Percentiles rank a stretch among this genome's conserved stretches.
These are phyloP conservation scores for Stegostoma tigrinum DNA, from an alignment of 2,113 vertebrate genomes.

Conservation along the genomic window DNA sequence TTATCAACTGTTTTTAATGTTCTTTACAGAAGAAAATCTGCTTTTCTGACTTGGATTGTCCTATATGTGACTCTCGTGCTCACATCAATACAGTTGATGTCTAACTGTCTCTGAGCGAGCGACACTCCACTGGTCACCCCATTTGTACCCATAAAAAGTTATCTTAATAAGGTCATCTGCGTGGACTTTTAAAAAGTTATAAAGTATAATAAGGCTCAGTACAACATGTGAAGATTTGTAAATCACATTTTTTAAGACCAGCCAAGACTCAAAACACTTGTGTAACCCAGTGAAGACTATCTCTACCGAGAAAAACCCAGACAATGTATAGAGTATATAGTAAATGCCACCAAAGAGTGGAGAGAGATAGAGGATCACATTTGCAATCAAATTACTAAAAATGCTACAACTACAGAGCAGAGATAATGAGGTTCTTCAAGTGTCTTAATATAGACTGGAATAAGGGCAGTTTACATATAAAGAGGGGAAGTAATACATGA, in stretches of 20 bases:
- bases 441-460: background rate
- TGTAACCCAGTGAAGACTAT: background rate
- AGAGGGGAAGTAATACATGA: background rate
- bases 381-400: background rate
- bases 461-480: background rate
- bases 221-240: too few relatives aligned
- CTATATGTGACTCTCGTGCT: too few relatives aligned
- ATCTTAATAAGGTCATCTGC: background rate
- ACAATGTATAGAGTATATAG: too few relatives aligned
- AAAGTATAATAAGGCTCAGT: too few relatives aligned
- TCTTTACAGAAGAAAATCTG: too few relatives aligned
- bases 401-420: background rate
- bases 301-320: too few relatives aligned
- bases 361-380: background rate
- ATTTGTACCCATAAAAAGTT: background rate
- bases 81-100: background rate
- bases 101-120: background rate
- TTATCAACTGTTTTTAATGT: background rate
- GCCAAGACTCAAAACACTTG: background rate
- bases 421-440: background rate
- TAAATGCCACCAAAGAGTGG: background rate
- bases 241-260: background rate
- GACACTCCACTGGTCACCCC: too few relatives aligned
- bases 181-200: too few relatives aligned
- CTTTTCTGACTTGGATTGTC: too few relatives aligned